These are phyloP conservation scores for Mesocentrotus franciscanus DNA, from an alignment of 53 echinoderm and acorn worm species.

Conservation along the genomic window DNA sequence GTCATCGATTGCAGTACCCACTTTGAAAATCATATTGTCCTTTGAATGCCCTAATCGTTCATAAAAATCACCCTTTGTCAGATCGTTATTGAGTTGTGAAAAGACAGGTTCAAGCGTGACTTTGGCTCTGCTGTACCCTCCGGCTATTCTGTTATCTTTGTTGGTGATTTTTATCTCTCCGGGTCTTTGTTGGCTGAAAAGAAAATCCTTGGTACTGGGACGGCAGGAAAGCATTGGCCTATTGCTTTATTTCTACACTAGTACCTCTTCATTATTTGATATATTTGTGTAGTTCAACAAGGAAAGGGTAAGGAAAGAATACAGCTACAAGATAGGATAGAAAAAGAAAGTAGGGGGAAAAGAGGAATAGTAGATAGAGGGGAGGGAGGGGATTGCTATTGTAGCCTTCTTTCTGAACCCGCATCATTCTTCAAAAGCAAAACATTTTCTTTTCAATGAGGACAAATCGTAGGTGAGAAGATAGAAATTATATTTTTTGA, in stretches of 20 bases:
- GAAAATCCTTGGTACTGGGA: background rate
- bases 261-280: too few relatives aligned
- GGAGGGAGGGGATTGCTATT: too few relatives aligned
- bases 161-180: background rate
- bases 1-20: slow-evolving; percentile 36
- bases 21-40: background rate
- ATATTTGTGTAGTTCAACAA: too few relatives aligned
- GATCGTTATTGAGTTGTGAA: background rate
- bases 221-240: background rate
- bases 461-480: too few relatives aligned
- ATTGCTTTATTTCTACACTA: background rate
- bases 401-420: too few relatives aligned
- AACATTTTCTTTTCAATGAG: too few relatives aligned
- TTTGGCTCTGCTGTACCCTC: background rate
- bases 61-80: background rate
- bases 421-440: too few relatives aligned
- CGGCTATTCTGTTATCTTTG: background rate
- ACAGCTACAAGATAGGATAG: too few relatives aligned
- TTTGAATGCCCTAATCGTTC: background rate
- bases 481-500: too few relatives aligned
- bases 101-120: background rate
- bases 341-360: too few relatives aligned
- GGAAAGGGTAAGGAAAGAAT: too few relatives aligned
- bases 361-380: too few relatives aligned
- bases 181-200: background rate